Evolutionary conservation across 2,797 vertebrate genomes (phyloP), one percentile per base, ranked within the genome.

Genomic region (Anabacerthia variegaticeps): DNA sequence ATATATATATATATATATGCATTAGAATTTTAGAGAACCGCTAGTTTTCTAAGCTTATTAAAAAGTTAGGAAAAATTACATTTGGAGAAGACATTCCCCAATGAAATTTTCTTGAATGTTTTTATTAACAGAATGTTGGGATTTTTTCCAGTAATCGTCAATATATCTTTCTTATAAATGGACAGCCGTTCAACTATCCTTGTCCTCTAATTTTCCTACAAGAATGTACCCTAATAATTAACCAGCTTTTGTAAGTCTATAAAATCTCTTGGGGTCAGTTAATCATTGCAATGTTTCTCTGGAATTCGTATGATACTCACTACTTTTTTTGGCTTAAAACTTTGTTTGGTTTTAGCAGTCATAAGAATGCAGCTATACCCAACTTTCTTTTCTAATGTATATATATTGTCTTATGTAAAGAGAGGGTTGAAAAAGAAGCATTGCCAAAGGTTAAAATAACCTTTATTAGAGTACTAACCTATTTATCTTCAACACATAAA

Each of bases 391-490:
- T 52, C 23, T 54, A 76, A 62, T 82, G 21, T 58, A 58, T 71
- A 77, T 77, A n/a, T 80, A 54, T 89, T 30, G 41, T 68, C 34
- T 76, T 92, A 26, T 68, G 41, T 80, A 82, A 90, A 82, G 41
- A 39, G 41, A 39, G 19, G 15, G 3, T 41, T 83, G 56, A 82
- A 93, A 92, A 69, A 73, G 95, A 93, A 76, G 48, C 51, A 79
- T 74, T 89, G 39, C 72, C 59, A 85, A 86, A 94, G 71, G 84
- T 96, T 93, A 96, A 94, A 94, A 91, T 80, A 96, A 82, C 41
- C 65, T 77, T 83, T 89, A 43, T 85, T 92, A 82, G 34, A 5
- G 48, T 85, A 48, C 59, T 91, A 87, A 69, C 34, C 59, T 94
- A 48, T 92, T 92, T 93, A 94, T 89, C n/a, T 73, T 92, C 56